These are phyloP conservation scores for Coelopa frigida DNA, from an alignment of 1,140 invertebrate species.

Conservation along the genomic window DNA sequence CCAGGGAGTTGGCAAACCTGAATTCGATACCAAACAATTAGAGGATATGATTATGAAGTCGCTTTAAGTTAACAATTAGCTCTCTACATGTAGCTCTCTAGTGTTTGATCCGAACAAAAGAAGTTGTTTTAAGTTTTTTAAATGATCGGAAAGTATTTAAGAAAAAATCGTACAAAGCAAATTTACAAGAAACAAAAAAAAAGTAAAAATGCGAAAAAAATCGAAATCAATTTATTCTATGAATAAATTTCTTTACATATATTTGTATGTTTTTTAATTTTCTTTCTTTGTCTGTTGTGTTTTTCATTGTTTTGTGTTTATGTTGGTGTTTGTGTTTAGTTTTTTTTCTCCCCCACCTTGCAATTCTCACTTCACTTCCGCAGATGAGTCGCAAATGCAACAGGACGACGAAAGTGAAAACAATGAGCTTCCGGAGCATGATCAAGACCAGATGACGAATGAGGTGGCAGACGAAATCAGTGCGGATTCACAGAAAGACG, in stretches of 20 bases:
- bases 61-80: constrained; percentile 30
- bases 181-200: constrained; percentile 2
- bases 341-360: no score
- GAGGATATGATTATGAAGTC: constrained; percentile 43
- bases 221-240: constrained; percentile 12
- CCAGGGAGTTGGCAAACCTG: constrained; percentile 24
- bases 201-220: background rate
- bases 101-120: no score
- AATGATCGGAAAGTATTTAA: no score
- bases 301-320: background rate
- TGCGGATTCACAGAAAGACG: no score
- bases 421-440: no score
- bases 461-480: no score
- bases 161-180: background rate
- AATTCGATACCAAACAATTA: constrained; percentile 39
- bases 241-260: constrained; percentile 10
- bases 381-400: no score
- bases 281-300: background rate
- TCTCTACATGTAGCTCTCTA: no score
- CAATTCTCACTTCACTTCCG: no score
- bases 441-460: no score
- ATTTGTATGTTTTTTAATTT: background rate
- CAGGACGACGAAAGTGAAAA: no score
- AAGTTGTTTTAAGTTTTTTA: no score
- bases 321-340: background rate